Conservation (phyloP, 1,140 invertebrate species). For the Heliconius congener region DNA sequence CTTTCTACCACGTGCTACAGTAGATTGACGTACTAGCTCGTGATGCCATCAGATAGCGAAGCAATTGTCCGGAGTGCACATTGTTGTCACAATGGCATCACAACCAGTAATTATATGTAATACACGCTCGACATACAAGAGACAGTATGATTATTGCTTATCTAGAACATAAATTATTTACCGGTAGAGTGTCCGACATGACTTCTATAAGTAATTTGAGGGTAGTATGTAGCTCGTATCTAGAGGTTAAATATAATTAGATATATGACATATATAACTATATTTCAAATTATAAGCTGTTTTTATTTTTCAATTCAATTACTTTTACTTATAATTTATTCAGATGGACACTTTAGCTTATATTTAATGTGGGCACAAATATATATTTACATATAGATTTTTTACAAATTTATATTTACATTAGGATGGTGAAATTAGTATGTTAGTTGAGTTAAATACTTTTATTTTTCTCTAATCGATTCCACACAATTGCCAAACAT, state of each 20-base stretch:
- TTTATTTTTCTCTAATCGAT: too few relatives aligned
- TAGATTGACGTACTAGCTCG: conserved; percentile 1
- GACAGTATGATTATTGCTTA: conserved; percentile 9
- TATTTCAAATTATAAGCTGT: not conserved
- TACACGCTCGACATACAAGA: not conserved
- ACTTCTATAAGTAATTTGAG: not conserved
- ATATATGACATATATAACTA: not conserved
- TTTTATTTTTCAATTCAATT: not conserved
- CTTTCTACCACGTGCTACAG: not conserved
- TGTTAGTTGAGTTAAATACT: too few relatives aligned
- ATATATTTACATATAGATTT: not conserved
- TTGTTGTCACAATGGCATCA: conserved; percentile 43
- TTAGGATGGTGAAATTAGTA: not conserved
- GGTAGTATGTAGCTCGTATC: not conserved
- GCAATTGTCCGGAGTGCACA: conserved; percentile 59
- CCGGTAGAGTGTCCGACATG: not conserved
- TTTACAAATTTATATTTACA: not conserved
- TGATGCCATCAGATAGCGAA: conserved; percentile 28
- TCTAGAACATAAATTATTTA: not conserved
- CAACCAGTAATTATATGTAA: not conserved
- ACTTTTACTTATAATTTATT: too few relatives aligned
- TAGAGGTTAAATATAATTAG: not conserved
- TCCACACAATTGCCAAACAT: too few relatives aligned
- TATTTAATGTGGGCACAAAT: too few relatives aligned
- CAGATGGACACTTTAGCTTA: too few relatives aligned